Percentiles rank a stretch among this genome's conserved stretches.
phyloP scores from a whole-genome alignment of 2,797 vertebrate genomes.

The Malacoctenus gilli region DNA sequence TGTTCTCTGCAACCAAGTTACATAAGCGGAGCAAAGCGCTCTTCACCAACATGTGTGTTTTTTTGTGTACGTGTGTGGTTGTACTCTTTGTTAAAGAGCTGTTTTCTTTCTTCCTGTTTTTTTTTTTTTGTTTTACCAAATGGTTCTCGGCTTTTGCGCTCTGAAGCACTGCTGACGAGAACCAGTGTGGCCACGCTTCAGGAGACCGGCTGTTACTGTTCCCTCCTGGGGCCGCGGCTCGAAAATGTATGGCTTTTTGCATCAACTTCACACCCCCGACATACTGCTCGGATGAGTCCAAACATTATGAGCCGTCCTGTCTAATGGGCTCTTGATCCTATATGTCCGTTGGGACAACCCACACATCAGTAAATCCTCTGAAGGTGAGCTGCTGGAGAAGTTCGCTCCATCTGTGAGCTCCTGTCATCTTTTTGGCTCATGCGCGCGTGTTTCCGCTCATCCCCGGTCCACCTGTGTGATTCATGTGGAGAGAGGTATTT shows the following conservation, averaged over 20 bases:
- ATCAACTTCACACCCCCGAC: slow-evolving; percentile 12
- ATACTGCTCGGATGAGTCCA: background rate
- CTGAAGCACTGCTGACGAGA: slow-evolving; percentile 44
- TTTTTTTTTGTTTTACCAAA: no score
- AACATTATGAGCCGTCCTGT: background rate
- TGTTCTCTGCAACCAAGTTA: slow-evolving; percentile 31
- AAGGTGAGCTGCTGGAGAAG: background rate
- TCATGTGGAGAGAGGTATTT: background rate
- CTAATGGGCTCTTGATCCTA: background rate
- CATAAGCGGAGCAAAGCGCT: slow-evolving; percentile 21
- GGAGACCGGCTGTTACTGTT: background rate
- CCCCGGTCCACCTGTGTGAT: background rate
- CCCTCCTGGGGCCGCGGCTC: slow-evolving; percentile 12
- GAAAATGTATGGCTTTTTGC: slow-evolving; percentile 7
- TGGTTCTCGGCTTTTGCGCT: slow-evolving; percentile 21
- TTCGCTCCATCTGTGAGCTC: background rate
- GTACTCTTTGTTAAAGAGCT: slow-evolving; percentile 1
- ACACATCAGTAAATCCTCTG: background rate
- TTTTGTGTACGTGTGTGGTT: slow-evolving; percentile 4
- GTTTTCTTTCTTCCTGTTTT: slow-evolving; percentile 1
- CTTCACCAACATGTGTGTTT: slow-evolving; percentile 16
- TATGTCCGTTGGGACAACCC: no score
- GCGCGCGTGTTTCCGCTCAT: background rate
- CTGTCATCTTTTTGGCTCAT: no score
- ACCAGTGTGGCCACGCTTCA: slow-evolving; percentile 64